Conservation (phyloP, 2,113 vertebrate species). For the Hippocampus zosterae region DNA sequence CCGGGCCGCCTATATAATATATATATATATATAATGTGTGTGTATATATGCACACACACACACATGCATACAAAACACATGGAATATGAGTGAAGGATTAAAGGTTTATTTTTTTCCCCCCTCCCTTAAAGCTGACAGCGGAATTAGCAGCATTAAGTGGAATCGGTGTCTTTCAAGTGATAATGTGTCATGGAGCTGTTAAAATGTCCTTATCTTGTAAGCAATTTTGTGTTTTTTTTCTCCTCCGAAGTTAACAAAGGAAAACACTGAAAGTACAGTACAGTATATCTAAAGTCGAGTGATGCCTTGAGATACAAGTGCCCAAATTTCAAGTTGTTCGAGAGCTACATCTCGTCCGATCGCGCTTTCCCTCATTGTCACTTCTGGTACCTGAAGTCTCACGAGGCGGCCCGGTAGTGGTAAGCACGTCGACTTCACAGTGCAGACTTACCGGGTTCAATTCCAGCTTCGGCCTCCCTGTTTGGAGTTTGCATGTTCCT, state of each 20-base stretch:
- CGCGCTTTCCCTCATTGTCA: not conserved
- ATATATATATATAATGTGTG: too few relatives aligned
- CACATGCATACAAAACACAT: not conserved
- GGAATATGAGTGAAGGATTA: not conserved
- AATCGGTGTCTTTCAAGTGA: not conserved
- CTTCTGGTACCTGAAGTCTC: not conserved
- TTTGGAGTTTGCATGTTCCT: too few relatives aligned
- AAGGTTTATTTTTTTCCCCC: not conserved
- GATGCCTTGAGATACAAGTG: too few relatives aligned
- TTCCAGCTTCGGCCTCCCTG: too few relatives aligned
- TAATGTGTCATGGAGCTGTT: not conserved
- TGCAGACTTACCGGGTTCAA: too few relatives aligned
- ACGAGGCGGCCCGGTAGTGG: too few relatives aligned
- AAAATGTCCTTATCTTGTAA: not conserved
- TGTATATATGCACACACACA: conserved; percentile 2
- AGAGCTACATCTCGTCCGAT: not conserved
- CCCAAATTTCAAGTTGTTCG: too few relatives aligned
- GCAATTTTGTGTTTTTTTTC: not conserved
- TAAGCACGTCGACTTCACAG: too few relatives aligned
- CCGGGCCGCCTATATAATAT: too few relatives aligned
- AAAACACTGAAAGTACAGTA: not conserved
- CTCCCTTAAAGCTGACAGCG: not conserved
- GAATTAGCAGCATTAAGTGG: not conserved
- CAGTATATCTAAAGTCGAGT: not conserved
- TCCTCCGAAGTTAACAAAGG: not conserved